Evolutionary conservation across 2,797 vertebrate genomes (phyloP), one percentile per base, ranked within the genome.

Genomic region (Xenopus petersii): DNA sequence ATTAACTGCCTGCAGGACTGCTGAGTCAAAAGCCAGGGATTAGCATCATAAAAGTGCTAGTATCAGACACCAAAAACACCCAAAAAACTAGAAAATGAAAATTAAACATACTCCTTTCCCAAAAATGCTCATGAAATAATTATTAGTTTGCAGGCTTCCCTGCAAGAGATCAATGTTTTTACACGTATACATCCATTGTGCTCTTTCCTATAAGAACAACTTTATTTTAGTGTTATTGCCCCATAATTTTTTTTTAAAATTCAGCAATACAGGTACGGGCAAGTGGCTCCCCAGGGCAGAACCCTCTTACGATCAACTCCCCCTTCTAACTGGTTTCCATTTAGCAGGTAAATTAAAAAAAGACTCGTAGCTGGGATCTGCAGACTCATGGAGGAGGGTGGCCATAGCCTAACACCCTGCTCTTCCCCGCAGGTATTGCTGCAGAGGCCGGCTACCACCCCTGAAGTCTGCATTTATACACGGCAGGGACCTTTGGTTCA

Each of bases 361-460:
- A 42, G 5, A 3, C 36, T 21, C n/a, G 56, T 15, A 42, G 61
- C 66, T 42, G 68, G 67, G 61, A 92, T 91, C 91, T 92, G 91
- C 91, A 92, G 91, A 92, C 91, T 92, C 91, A 85, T 86, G 83
- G 85, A 89, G 81, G 84, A 89, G 83, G 74, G 71, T 63, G 69
- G 73, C 70, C 73, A 70, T 92, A 92, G 93, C 93, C 86, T 82
- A 88, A 93, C 92, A 92, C 89, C 93, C 91, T 90, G 93, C 82
- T 86, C 92, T 93, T 94, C 92, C 93, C 93, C 93, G 90, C 81
- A 94, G 95, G 96, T 96, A 98, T 95, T 97, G 97, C 94, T 94
- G 94, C 97, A 99, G 96, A 96, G 96, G 77, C 17, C 47, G 54
- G 67, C 71, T 66, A 70, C 70, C 77, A 67, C 67, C 63, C 49